A percentile compares a stretch with the other conserved stretches of the same genome.
Evolutionary conservation across 1,140 invertebrate species (phyloP).

Genomic region (Psilanteris sp.): DNA sequence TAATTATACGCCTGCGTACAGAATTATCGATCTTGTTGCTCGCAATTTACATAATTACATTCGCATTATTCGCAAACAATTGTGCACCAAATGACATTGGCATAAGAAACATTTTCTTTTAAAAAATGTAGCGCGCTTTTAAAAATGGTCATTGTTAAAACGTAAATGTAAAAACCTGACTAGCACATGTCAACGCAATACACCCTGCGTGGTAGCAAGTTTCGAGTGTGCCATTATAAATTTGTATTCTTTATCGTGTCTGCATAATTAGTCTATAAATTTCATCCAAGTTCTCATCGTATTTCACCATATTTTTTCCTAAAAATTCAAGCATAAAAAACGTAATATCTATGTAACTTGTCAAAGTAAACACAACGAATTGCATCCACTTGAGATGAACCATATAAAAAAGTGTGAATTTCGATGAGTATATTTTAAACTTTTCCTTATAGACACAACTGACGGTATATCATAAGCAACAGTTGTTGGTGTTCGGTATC

Average conservation of each 20-base stretch:
- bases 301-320: conserved; percentile 11
- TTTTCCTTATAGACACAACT: too few relatives aligned
- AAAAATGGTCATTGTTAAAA: conserved; percentile 5
- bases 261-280: conserved; percentile 21
- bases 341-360: too few relatives aligned
- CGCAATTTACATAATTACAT: conserved; percentile 27
- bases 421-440: too few relatives aligned
- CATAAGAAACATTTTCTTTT: conserved; percentile 4
- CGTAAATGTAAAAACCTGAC: conserved; percentile 4
- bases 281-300: conserved; percentile 29
- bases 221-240: conserved; percentile 12
- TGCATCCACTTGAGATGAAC: too few relatives aligned
- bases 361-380: too few relatives aligned
- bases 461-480: too few relatives aligned
- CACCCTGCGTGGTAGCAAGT: background rate
- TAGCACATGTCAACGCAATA: conserved; percentile 33
- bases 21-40: conserved; percentile 9
- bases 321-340: too few relatives aligned
- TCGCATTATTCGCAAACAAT: conserved; percentile 8
- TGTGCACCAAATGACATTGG: too few relatives aligned
- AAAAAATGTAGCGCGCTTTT: conserved; percentile 5
- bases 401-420: too few relatives aligned
- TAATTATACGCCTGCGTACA: conserved; percentile 12
- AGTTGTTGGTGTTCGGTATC: too few relatives aligned
- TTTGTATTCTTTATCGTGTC: conserved; percentile 15